phyloP scores from a whole-genome alignment of 2,888 invertebrate species.

The Nebria brevicollis region DNA sequence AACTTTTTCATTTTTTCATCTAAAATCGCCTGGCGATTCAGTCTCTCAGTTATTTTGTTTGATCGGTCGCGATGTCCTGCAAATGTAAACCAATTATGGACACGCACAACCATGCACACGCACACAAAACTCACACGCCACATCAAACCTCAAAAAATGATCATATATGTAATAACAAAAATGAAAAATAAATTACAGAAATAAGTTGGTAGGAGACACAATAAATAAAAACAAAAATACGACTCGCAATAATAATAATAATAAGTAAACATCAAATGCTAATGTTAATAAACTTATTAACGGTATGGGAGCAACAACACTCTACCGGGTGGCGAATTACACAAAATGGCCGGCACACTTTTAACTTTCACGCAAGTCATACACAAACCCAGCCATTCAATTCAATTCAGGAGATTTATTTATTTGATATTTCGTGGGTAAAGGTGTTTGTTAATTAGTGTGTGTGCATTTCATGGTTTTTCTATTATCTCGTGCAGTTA shows the following conservation, averaged over 20 bases:
- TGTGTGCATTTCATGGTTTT: background rate
- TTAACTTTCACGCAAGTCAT: too few relatives aligned
- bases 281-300: background rate
- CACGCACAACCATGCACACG: conserved; percentile 36
- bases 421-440: too few relatives aligned
- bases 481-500: background rate
- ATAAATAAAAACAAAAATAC: background rate
- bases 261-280: background rate
- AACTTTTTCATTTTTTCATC: conserved; percentile 95
- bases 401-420: background rate
- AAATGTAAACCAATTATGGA: conserved; percentile 54
- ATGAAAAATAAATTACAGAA: background rate
- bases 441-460: background rate
- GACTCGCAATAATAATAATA: background rate
- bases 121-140: background rate
- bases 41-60: conserved; percentile 75
- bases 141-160: background rate
- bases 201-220: background rate
- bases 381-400: background rate
- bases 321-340: conserved; percentile 28
- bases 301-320: conserved; percentile 44
- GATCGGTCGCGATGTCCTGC: conserved; percentile 66
- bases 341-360: background rate
- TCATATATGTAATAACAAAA: background rate
- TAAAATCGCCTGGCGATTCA: conserved; percentile 87